Evolutionary conservation across 1,140 invertebrate genomes (phyloP), one percentile per base, ranked within the genome.

Genomic region (Gonatopus flavifemur): DNA sequence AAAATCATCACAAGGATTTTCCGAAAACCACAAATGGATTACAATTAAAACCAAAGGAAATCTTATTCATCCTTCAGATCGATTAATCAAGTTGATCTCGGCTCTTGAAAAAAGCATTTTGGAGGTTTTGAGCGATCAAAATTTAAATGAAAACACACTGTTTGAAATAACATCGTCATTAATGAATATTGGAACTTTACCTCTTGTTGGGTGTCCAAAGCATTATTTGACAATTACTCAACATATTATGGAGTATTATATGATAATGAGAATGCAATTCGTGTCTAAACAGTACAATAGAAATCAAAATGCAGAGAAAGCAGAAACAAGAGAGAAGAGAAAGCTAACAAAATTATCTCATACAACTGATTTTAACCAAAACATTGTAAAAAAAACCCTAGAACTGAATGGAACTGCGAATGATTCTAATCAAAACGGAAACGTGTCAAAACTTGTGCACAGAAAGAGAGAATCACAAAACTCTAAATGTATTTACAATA

Each of bases 11-110:
- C n/a, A 30, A 9, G 15, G 31, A 28, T 1, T 28, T 24, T 15
- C 21, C 10, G 40, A 43, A 16, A 10, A 30, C 18, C 2, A 43
- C 18, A 16, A 28, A 28, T 13, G 25, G 10, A 30, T 43, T 15
- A 30, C 25, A 20, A 8, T 43, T 13, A 43, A 28, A 28, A 43
- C 7, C 40, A 43, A 18, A 15, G 40, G 40, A 15, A 30, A 30
- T 3, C 31, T 43, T 18, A 43, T 43, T 13, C 19, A 30, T 30
- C 25, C 25, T 18, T 30, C 24, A 18, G 25, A 43, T 16, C 18
- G 22, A 12, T 18, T 30, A 18, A n/a, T n/a, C n/a, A n/a, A n/a
- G n/a, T n/a, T n/a, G n/a, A n/a, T n/a, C n/a, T n/a, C n/a, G n/a
- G n/a, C n/a, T n/a, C 31, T 28, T 16, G 4, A 3, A 13, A 43